phyloP scores from a whole-genome alignment of 2,113 vertebrate species.

The Scolopax mira region DNA sequence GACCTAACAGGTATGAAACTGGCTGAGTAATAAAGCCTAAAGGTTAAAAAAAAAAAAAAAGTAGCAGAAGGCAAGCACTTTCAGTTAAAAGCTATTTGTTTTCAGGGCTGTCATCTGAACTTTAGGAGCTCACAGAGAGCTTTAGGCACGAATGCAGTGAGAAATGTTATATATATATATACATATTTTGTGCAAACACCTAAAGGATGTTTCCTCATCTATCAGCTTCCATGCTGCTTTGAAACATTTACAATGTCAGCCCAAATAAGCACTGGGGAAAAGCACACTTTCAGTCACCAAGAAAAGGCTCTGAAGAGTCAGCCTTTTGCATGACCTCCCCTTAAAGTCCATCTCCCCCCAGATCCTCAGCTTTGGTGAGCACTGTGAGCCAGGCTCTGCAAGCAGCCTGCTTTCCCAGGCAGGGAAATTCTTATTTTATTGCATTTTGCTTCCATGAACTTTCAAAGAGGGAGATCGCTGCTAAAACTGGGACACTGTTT shows the following conservation, averaged over 20 bases:
- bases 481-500: background rate
- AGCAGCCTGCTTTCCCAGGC: background rate
- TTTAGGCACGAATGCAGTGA: background rate
- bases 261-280: background rate
- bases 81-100: background rate
- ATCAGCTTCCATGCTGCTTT: background rate
- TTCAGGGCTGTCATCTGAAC: background rate
- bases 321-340: background rate
- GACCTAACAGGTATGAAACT: background rate
- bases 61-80: background rate
- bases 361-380: background rate
- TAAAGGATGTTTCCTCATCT: background rate
- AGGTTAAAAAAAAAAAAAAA: background rate
- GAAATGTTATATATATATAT: too few relatives aligned
- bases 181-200: background rate
- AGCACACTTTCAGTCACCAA: background rate
- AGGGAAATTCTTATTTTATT: background rate
- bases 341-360: background rate
- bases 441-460: background rate
- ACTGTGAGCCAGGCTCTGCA: fast-evolving
- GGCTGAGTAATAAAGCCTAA: background rate
- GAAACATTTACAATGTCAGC: background rate
- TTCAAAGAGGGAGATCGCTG: background rate
- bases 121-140: background rate
- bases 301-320: background rate